Conservation (phyloP, 2,888 invertebrate species). For the Drosophila mettleri region DNA sequence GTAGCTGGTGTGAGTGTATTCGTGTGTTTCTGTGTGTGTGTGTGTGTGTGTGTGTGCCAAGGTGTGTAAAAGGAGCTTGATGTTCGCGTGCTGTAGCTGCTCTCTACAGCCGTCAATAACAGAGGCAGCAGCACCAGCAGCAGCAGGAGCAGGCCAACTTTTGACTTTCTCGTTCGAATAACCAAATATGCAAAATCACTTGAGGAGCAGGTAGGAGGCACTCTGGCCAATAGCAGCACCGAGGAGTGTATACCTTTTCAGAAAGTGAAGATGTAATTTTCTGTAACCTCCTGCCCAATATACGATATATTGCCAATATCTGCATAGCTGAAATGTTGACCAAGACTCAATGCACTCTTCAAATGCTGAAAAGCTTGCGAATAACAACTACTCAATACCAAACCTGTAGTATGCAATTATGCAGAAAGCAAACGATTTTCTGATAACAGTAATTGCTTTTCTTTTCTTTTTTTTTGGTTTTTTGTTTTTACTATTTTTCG, state of each 20-base stretch:
- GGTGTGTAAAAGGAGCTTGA: conserved; percentile 10
- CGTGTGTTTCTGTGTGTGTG: neutral
- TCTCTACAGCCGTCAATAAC: conserved; percentile 51
- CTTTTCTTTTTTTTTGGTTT: too few species aligned
- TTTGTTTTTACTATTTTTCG: too few species aligned
- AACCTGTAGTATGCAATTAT: neutral
- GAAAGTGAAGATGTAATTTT: neutral
- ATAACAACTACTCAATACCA: neutral
- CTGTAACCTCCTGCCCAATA: neutral
- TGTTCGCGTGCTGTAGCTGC: conserved; percentile 38
- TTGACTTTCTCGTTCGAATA: conserved; percentile 46
- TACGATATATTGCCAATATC: neutral
- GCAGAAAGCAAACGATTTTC: neutral
- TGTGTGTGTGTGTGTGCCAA: conserved; percentile 1
- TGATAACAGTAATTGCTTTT: conserved; percentile 5
- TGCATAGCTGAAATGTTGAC: neutral
- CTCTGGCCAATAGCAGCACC: conserved; percentile 7
- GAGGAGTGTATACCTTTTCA: conserved; percentile 42
- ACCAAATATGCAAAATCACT: conserved; percentile 47
- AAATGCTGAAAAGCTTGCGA: neutral
- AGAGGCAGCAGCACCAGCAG: conserved; percentile 4
- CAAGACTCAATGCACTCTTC: neutral
- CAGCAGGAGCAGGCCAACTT: conserved; percentile 42
- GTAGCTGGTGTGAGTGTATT: neutral
- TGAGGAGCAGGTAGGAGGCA: neutral